Evolutionary conservation across 2,888 invertebrate genomes (phyloP).

Genomic region (Tromatobia lineatoria): DNA sequence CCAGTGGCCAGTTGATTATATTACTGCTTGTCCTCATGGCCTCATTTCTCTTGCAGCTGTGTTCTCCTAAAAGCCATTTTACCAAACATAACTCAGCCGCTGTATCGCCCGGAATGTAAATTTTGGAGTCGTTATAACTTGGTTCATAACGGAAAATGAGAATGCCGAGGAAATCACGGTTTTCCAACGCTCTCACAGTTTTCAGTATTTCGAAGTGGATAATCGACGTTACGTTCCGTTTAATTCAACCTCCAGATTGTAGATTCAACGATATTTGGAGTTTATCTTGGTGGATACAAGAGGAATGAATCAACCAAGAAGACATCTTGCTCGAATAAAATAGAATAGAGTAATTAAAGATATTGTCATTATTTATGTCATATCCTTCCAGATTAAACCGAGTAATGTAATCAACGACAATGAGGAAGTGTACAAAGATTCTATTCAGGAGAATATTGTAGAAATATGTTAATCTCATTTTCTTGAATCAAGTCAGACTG

Average conservation of each 20-base stretch:
- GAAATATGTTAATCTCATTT: not conserved
- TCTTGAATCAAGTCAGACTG: not conserved
- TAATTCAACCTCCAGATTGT: not conserved
- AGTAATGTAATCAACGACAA: not conserved
- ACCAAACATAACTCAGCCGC: constrained; percentile 75
- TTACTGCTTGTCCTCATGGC: constrained; percentile 14
- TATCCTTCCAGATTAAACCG: not conserved
- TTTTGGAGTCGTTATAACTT: constrained; percentile 76
- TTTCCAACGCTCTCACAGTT: not conserved
- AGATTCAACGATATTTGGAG: constrained; percentile 1
- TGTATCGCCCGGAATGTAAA: constrained; percentile 76
- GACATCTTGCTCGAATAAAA: not conserved
- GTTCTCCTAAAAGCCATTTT: constrained; percentile 60
- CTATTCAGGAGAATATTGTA: not conserved
- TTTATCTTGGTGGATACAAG: not conserved
- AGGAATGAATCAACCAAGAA: too few relatives aligned
- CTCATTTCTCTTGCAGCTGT: not conserved
- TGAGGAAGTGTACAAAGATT: not conserved
- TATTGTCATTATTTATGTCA: too few relatives aligned
- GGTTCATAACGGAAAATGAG: constrained; percentile 36
- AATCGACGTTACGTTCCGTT: not conserved
- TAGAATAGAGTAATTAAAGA: not conserved
- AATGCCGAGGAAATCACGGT: constrained; percentile 6
- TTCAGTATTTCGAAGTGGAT: not conserved
- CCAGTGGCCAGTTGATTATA: constrained; percentile 34